Percentiles rank a stretch among this genome's conserved stretches.
These are phyloP conservation scores for Anthonomus grandis DNA, from an alignment of 1,140 invertebrate species.

Conservation along the genomic window DNA sequence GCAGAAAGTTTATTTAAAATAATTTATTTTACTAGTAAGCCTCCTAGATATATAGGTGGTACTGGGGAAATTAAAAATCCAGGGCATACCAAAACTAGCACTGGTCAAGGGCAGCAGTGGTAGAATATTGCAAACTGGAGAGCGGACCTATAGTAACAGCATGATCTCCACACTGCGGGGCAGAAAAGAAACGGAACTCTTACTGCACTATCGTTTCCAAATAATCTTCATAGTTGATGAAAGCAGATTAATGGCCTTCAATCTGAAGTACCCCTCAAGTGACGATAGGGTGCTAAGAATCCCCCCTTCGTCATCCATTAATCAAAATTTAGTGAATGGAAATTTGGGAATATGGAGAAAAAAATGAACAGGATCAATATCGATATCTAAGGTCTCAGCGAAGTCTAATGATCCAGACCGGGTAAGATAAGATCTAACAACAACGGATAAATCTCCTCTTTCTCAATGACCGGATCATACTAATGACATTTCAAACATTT, in stretches of 20 bases:
- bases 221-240: not conserved
- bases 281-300: slow-evolving; percentile 3
- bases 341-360: not conserved
- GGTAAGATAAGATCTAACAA: not conserved
- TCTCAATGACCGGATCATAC: not conserved
- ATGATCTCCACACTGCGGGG: not conserved
- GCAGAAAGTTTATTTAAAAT: too few species aligned
- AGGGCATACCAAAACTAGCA: not conserved
- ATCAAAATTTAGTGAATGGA: not conserved
- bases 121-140: not conserved
- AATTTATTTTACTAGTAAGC: too few species aligned
- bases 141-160: not conserved
- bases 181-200: slow-evolving; percentile 5
- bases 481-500: not conserved
- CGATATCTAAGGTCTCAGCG: not conserved
- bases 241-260: not conserved
- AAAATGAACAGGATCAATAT: not conserved
- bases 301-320: slow-evolving; percentile 1
- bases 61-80: too few species aligned
- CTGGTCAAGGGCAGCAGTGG: not conserved
- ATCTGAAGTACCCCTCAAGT: not conserved
- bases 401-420: not conserved
- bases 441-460: not conserved
- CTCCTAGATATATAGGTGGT: too few species aligned
- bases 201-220: too few species aligned